Percentiles rank a stretch among this genome's conserved stretches.
phyloP scores from a whole-genome alignment of 2,113 vertebrate species.

The Podocnemis expansa region DNA sequence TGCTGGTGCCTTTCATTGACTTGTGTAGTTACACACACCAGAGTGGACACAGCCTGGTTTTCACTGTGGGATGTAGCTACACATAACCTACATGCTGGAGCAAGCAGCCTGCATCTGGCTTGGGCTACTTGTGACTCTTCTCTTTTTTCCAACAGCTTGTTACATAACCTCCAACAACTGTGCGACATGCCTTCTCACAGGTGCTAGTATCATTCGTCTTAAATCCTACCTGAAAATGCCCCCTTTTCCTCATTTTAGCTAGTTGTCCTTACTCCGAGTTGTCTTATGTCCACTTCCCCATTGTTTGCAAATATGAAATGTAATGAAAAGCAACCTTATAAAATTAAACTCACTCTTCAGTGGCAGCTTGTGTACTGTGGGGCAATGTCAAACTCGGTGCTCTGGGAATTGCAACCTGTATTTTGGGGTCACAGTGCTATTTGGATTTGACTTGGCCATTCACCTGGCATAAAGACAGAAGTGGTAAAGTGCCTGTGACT shows the following conservation, averaged over 20 bases:
- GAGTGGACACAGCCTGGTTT: too few species aligned
- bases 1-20: not conserved
- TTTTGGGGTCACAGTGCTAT: not conserved
- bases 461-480: too few species aligned
- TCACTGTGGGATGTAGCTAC: not conserved
- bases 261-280: not conserved
- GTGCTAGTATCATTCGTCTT: not conserved
- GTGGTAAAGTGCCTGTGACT: too few species aligned
- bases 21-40: not conserved
- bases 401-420: not conserved
- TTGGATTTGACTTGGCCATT: not conserved
- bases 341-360: not conserved
- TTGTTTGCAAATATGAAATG: not conserved
- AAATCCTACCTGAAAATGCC: not conserved
- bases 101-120: not conserved
- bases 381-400: too few species aligned
- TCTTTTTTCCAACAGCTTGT: not conserved
- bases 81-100: not conserved
- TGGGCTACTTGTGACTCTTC: too few species aligned
- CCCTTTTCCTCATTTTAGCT: not conserved
- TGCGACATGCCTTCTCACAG: not conserved
- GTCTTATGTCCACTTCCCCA: not conserved
- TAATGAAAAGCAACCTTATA: not conserved
- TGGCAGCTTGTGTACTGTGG: not conserved
- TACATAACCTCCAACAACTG: not conserved